Percentiles rank a stretch among this genome's conserved stretches.
Evolutionary conservation across 2,113 vertebrate species (phyloP).

Genomic region (Ceuthmochares aereus): DNA sequence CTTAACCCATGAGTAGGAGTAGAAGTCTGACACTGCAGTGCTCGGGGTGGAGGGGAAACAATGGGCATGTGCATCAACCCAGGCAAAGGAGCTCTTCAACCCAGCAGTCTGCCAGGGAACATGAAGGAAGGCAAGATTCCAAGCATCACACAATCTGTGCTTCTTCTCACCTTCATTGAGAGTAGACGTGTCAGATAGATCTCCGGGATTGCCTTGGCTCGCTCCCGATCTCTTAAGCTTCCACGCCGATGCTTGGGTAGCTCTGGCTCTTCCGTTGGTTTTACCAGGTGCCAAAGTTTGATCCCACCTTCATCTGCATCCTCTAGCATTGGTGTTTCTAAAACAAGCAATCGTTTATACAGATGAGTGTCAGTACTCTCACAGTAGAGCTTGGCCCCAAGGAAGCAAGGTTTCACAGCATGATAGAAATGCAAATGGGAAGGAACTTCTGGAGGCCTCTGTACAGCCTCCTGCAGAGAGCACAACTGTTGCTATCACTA

Average conservation of each 20-base stretch:
- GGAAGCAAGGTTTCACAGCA: not conserved
- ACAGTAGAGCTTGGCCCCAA: not conserved
- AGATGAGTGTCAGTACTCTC: not conserved
- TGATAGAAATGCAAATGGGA: not conserved
- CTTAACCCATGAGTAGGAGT: not conserved
- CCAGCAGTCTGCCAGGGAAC: not conserved
- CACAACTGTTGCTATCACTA: not conserved
- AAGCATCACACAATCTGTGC: not conserved
- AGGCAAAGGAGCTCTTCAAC: not conserved
- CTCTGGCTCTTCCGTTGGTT: conserved; percentile 95
- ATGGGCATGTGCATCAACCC: not conserved
- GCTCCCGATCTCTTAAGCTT: conserved; percentile 90
- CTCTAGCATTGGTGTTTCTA: conserved; percentile 98
- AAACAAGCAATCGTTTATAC: not conserved
- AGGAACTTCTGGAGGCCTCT: not conserved
- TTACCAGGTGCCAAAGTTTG: conserved; percentile 96
- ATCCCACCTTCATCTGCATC: conserved; percentile 98
- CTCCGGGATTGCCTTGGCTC: conserved; percentile 96
- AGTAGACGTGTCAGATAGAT: conserved; percentile 98
- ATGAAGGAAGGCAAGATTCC: not conserved
- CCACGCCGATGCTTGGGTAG: conserved; percentile 93
- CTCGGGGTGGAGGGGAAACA: not conserved
- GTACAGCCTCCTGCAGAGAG: not conserved
- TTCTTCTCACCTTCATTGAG: conserved; percentile 91
- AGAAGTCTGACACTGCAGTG: not conserved